Evolutionary conservation across 2,888 invertebrate species (phyloP), one percentile per base, ranked within the genome.

Genomic region (Hedychridium roseum): DNA sequence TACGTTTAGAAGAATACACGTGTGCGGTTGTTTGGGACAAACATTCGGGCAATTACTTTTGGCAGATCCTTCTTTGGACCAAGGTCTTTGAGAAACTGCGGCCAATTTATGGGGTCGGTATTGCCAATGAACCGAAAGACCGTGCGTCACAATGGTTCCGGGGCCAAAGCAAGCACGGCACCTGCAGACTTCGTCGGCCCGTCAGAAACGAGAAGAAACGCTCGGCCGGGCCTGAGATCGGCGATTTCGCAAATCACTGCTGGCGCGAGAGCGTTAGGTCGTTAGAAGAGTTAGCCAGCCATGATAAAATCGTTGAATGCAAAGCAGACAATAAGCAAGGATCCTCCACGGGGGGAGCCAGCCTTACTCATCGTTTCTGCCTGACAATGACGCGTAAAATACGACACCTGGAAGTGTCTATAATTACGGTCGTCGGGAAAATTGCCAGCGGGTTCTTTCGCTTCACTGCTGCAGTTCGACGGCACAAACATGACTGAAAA

Each of bases 231-330:
- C 31, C 39, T 41, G 47, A 48, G 59, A 57, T 53, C 50, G 51
- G 15, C 55, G 55, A 62, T 67, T 69, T 53, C 50, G 61, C 59
- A 60, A 68, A 72, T 72, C 65, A 59, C 63, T 72, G 66, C 67
- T 70, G 70, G 60, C 59, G 57, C 60, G 58, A 58, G n/a, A 54
- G 60, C 65, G 67, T 63, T 49, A 50, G 68, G 60, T 73, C 71
- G 72, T 73, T 73, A 73, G 66, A 68, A 57, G 66, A 71, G 62
- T 66, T 64, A 73, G 47, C 64, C 59, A 67, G 61, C 64, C 71
- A 70, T 73, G 60, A 72, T 73, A 64, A 62, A 72, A 72, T 71
- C 65, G 69, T 41, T 68, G 70, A 71, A 73, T 71, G 57, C 64
- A 67, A 64, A 68, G 61, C 66, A 57, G 66, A 73, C 73, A 73